Conservation (phyloP, 2,888 invertebrate genomes). For the Eulithis prunata region DNA sequence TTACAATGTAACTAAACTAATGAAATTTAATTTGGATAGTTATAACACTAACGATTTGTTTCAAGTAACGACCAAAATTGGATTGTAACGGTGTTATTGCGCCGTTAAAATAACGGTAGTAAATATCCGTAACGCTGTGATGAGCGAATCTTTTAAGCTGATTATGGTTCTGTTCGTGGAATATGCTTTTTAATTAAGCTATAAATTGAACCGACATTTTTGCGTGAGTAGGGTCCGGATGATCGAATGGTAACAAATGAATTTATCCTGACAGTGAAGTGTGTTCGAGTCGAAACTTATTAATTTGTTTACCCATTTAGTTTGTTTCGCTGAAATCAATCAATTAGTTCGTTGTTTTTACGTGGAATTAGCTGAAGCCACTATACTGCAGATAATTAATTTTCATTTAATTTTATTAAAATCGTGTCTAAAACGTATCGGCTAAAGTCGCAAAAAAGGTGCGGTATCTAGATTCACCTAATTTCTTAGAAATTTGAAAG, state of each 20-base stretch:
- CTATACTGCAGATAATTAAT: too few species aligned
- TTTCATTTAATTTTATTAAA: too few species aligned
- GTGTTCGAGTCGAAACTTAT: neutral
- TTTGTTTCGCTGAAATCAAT: neutral
- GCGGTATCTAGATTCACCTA: too few species aligned
- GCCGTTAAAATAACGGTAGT: constrained; percentile 34
- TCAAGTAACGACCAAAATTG: constrained; percentile 23
- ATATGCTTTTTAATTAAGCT: constrained; percentile 29
- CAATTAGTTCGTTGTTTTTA: neutral
- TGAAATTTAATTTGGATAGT: constrained; percentile 26
- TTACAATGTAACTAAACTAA: neutral
- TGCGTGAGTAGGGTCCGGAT: constrained; percentile 12
- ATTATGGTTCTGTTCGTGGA: constrained; percentile 31
- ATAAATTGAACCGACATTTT: constrained; percentile 15
- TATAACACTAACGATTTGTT: constrained; percentile 29
- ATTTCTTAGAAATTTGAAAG: too few species aligned
- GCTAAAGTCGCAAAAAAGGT: too few species aligned
- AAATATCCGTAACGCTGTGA: constrained; percentile 35
- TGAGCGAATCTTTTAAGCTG: constrained; percentile 38
- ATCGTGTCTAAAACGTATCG: too few species aligned
- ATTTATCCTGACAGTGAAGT: constrained; percentile 4
- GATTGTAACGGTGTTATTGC: constrained; percentile 26
- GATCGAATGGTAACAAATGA: constrained; percentile 9
- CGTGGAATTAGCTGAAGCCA: neutral
- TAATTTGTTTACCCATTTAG: neutral